phyloP scores from a whole-genome alignment of 2,888 invertebrate genomes.

The Plutella xylostella region DNA sequence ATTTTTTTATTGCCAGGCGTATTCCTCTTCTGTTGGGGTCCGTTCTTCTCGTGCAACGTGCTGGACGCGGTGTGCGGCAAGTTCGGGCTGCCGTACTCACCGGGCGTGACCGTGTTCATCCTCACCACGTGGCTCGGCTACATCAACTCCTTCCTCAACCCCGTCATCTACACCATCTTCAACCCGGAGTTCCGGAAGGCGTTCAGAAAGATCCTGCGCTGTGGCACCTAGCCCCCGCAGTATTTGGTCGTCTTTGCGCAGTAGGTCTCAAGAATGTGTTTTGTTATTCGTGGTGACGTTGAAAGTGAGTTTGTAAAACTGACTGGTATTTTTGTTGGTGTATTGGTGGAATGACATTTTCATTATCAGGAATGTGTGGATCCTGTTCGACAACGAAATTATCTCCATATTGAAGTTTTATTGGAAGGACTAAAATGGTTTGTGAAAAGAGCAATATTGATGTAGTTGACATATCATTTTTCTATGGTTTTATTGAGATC shows the following conservation, averaged over 20 bases:
- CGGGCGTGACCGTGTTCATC: constrained; percentile 91
- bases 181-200: constrained; percentile 99
- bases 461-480: too few species aligned
- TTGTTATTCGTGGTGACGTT: not conserved
- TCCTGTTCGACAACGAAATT: too few species aligned
- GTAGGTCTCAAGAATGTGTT: constrained; percentile 16
- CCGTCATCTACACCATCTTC: constrained; percentile 94
- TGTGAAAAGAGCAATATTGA: too few species aligned
- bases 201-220: constrained; percentile 91
- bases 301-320: too few species aligned
- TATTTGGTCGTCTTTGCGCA: constrained; percentile 59
- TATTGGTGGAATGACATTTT: too few species aligned
- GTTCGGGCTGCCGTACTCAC: constrained; percentile 80
- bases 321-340: not conserved
- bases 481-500: constrained; percentile 29
- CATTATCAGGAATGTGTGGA: too few species aligned
- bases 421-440: too few species aligned
- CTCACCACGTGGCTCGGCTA: constrained; percentile 98
- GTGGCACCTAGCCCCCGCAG: constrained; percentile 68
- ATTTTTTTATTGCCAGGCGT: constrained; percentile 84
- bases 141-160: constrained; percentile 95
- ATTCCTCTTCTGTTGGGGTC: constrained; percentile 98
- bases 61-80: constrained; percentile 97
- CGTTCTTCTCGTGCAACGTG: constrained; percentile 98
- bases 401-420: too few species aligned